Evolutionary conservation across 2,888 invertebrate species (phyloP).

Genomic region (Ectobius pallidus): DNA sequence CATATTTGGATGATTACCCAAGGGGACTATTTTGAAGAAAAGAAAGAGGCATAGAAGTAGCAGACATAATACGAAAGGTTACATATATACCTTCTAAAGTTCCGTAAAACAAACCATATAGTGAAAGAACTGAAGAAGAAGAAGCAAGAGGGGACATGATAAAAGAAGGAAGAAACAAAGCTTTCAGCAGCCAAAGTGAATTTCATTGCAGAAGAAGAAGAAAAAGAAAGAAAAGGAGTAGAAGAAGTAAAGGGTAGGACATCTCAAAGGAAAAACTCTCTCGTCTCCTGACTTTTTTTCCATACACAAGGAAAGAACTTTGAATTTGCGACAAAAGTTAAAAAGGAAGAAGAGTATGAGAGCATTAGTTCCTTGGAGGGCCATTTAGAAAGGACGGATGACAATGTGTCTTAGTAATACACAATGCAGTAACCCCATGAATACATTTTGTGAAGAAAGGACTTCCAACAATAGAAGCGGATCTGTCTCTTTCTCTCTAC

Average conservation of each 20-base stretch:
- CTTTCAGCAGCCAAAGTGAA: not conserved
- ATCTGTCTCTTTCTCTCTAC: constrained; percentile 1
- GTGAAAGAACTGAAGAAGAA: too few species aligned
- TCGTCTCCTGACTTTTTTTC: not conserved
- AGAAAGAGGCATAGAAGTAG: too few species aligned
- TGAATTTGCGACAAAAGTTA: constrained; percentile 37
- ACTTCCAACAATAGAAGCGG: constrained; percentile 18
- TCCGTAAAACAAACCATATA: too few species aligned
- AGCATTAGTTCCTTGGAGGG: constrained; percentile 53
- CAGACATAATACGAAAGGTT: too few species aligned
- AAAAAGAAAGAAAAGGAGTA: constrained; percentile 8
- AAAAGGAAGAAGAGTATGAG: constrained; percentile 45
- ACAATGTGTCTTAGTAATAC: constrained; percentile 57
- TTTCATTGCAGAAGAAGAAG: not conserved
- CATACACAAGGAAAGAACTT: constrained; percentile 19
- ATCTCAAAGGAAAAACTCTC: constrained; percentile 24
- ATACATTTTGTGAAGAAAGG: constrained; percentile 34
- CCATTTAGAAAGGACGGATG: constrained; percentile 53
- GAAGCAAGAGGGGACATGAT: not conserved
- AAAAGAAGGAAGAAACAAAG: not conserved
- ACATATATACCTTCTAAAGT: too few species aligned
- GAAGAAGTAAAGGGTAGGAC: constrained; percentile 19
- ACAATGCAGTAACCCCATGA: constrained; percentile 39
- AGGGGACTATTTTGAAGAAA: not conserved
- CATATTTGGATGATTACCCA: constrained; percentile 26